phyloP scores from a whole-genome alignment of 1,140 invertebrate species.

The Akabosia matsudoensis region DNA sequence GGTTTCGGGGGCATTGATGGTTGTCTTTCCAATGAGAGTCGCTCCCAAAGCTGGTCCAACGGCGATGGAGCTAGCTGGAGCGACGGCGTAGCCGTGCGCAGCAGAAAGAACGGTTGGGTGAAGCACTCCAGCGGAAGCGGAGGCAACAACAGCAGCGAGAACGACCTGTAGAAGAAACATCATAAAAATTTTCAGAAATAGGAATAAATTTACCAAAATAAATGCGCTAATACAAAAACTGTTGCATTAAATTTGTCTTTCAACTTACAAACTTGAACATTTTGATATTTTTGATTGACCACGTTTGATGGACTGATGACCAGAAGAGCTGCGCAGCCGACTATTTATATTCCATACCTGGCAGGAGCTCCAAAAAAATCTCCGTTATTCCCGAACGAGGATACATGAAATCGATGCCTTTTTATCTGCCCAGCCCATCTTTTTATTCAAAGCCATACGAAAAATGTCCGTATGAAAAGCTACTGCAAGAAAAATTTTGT shows the following conservation, averaged over 20 bases:
- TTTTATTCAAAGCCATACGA: too few species aligned
- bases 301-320: constrained; percentile 16
- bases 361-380: too few species aligned
- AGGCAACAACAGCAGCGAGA: constrained; percentile 33
- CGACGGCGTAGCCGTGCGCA: constrained; percentile 12
- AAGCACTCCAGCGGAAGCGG: constrained; percentile 4
- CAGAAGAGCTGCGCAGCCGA: background rate
- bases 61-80: constrained; percentile 7
- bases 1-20: constrained; percentile 36
- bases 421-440: too few species aligned
- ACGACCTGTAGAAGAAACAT: constrained; percentile 35
- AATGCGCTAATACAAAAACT: too few species aligned
- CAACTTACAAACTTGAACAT: constrained; percentile 43
- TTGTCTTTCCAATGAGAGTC: constrained; percentile 35
- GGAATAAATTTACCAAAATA: too few species aligned
- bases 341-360: constrained; percentile 33
- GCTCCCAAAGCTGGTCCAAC: constrained; percentile 38
- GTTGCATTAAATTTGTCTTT: background rate
- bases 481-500: too few species aligned
- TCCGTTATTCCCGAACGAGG: too few species aligned
- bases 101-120: constrained; percentile 16
- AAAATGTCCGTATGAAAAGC: too few species aligned
- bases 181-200: too few species aligned
- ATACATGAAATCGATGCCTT: too few species aligned
- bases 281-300: constrained; percentile 21